A percentile compares a stretch with the other conserved stretches of the same genome.
Evolutionary conservation across 2,797 vertebrate genomes (phyloP).

Genomic region (Tachyglossus aculeatus): DNA sequence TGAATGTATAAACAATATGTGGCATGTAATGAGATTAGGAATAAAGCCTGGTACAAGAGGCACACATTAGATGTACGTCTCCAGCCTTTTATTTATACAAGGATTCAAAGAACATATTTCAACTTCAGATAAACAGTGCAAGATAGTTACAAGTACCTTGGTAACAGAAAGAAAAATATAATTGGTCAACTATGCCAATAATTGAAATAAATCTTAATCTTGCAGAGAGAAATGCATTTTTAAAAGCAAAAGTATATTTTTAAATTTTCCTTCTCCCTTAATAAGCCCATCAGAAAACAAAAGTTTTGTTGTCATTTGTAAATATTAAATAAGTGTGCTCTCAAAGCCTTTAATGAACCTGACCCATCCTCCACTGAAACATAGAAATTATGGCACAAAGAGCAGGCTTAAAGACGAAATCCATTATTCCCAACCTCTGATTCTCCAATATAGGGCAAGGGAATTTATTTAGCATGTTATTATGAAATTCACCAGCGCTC

Average conservation of each 20-base stretch:
- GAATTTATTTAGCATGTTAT: not conserved
- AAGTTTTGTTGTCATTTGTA: conserved; percentile 65
- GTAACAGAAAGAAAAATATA: conserved; percentile 63
- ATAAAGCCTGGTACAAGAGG: conserved; percentile 5
- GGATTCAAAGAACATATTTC: conserved; percentile 72
- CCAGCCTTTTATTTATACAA: conserved; percentile 78
- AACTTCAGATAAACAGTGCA: conserved; percentile 56
- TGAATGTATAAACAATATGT: too few relatives aligned
- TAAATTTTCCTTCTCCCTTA: conserved; percentile 50
- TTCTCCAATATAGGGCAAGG: not conserved
- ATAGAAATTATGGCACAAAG: conserved; percentile 54
- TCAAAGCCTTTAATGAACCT: conserved; percentile 51
- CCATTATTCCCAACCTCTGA: not conserved
- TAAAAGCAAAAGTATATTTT: conserved; percentile 58
- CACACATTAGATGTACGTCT: conserved; percentile 54
- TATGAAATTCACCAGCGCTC: not conserved
- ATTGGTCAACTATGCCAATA: conserved; percentile 45
- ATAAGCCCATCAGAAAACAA: conserved; percentile 59
- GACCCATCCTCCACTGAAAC: conserved; percentile 23
- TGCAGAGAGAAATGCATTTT: conserved; percentile 61
- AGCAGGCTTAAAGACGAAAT: conserved; percentile 48
- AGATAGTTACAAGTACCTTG: conserved; percentile 69
- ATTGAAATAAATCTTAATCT: conserved; percentile 52
- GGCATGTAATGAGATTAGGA: too few relatives aligned
- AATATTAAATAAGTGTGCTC: conserved; percentile 56